Conservation (phyloP, 1,140 invertebrate species). For the Branchinecta lynchi region DNA sequence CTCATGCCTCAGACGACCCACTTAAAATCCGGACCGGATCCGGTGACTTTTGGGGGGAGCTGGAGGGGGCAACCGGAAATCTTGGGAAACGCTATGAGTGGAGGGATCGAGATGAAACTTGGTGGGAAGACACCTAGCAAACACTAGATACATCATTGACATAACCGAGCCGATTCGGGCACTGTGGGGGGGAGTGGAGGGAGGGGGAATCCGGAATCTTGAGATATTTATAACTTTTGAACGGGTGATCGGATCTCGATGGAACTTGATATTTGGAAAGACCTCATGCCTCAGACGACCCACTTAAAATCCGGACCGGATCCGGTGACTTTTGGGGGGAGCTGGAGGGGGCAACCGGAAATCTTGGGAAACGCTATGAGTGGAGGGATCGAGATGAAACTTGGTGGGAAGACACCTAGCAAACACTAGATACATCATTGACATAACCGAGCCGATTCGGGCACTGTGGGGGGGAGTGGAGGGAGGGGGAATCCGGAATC, state of each 20-base stretch:
- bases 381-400: constrained; percentile 5
- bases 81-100: constrained; percentile 1
- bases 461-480: too few species aligned
- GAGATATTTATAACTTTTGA: too few species aligned
- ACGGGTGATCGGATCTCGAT: too few species aligned
- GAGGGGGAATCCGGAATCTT: too few species aligned
- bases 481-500: too few species aligned
- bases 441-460: too few species aligned
- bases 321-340: constrained; percentile 3
- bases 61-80: constrained; percentile 4
- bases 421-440: not conserved
- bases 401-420: constrained; percentile 2
- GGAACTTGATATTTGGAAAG: constrained; percentile 5
- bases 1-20: not conserved
- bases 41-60: constrained; percentile 3
- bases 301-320: not conserved
- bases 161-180: too few species aligned
- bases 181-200: too few species aligned
- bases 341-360: not conserved
- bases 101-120: not conserved
- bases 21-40: constrained; percentile 1
- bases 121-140: not conserved
- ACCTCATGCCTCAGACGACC: not conserved
- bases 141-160: constrained; percentile 3
- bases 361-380: not conserved